A percentile compares a stretch with the other conserved stretches of the same genome.
phyloP scores from a whole-genome alignment of 2,113 vertebrate genomes.

The Muntiacus muntjak region DNA sequence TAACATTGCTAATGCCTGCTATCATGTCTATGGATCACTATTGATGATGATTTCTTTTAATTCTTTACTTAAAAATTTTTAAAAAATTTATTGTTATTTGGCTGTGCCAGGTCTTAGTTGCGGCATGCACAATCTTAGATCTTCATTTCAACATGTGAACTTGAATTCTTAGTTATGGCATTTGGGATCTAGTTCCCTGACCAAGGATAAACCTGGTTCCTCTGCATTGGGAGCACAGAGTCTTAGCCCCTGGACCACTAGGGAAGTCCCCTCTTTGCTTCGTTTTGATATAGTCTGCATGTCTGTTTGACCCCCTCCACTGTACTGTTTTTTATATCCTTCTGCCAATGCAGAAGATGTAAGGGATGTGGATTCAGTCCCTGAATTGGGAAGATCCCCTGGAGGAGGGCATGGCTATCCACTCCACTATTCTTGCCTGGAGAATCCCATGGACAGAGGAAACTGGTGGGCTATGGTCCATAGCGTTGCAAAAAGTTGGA shows the following conservation, averaged over 20 bases:
- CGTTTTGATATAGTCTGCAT: background rate
- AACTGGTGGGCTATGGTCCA: background rate
- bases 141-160: background rate
- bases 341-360: background rate
- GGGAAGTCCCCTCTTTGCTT: background rate
- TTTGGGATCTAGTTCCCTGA: background rate
- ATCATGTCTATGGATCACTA: background rate
- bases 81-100: background rate
- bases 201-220: background rate
- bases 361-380: background rate
- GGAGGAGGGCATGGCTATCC: background rate
- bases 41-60: background rate
- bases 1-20: background rate
- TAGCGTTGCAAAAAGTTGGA: background rate
- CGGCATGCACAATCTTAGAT: background rate
- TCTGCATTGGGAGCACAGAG: background rate
- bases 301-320: background rate
- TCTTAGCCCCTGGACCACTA: background rate
- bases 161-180: background rate
- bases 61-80: background rate
- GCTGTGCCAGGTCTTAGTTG: background rate
- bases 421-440: background rate
- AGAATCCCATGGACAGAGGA: background rate
- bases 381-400: background rate
- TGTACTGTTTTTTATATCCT: background rate